Evolutionary conservation across 2,113 vertebrate species (phyloP).

Genomic region (Neolamprologus variostigma): DNA sequence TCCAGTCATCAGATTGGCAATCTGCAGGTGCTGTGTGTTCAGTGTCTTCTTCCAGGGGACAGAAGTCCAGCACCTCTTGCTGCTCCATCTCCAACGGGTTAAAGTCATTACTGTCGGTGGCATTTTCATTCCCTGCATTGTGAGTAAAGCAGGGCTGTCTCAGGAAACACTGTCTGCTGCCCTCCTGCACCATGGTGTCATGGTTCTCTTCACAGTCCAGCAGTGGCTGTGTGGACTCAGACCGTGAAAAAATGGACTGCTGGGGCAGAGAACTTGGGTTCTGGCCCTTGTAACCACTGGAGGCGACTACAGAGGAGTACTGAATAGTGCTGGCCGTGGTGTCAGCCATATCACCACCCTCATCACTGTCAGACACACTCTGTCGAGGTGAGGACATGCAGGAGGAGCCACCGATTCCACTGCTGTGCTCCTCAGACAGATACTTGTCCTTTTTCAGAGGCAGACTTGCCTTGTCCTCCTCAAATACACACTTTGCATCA

Average conservation of each 20-base stretch:
- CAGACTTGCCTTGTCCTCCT: conserved; percentile 81
- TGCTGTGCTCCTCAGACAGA: conserved; percentile 91
- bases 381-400: conserved; percentile 95
- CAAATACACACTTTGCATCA: conserved; percentile 76
- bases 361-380: conserved; percentile 89
- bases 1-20: conserved; percentile 26
- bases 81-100: conserved; percentile 62
- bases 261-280: conserved; percentile 56
- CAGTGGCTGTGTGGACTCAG: conserved; percentile 93
- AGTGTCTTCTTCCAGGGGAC: conserved; percentile 57
- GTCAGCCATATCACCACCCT: conserved; percentile 81
- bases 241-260: conserved; percentile 81
- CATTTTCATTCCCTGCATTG: conserved; percentile 17
- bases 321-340: conserved; percentile 90
- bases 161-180: conserved; percentile 61
- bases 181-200: conserved; percentile 45
- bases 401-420: conserved; percentile 93
- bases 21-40: conserved; percentile 41
- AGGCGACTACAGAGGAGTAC: conserved; percentile 89
- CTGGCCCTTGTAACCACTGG: conserved; percentile 87
- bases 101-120: conserved; percentile 27
- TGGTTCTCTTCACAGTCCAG: conserved; percentile 85
- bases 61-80: conserved; percentile 58
- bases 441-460: conserved; percentile 88
- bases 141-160: conserved; percentile 64